phyloP scores from a whole-genome alignment of 2,888 invertebrate genomes.

The Ormyrus pomaceus region DNA sequence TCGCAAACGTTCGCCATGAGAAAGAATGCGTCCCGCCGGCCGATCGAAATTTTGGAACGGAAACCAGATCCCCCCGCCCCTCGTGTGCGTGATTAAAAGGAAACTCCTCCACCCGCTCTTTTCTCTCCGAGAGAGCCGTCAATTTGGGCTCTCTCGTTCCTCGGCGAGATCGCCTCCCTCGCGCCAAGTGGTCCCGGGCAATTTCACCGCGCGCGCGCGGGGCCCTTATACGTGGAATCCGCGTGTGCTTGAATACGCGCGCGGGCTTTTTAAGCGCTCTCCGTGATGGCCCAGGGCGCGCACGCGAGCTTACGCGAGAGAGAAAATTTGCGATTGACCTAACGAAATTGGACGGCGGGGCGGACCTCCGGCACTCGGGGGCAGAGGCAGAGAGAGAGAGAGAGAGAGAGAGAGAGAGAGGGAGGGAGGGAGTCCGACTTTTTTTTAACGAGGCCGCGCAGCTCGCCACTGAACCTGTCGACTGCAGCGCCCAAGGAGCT shows the following conservation, averaged over 20 bases:
- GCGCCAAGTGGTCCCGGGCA: neutral
- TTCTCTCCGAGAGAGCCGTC: neutral
- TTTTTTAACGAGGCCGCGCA: constrained; percentile 65
- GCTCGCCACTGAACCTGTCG: constrained; percentile 64
- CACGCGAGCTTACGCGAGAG: constrained; percentile 72
- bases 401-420: no score
- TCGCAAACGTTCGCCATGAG: no score
- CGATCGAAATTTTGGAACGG: no score
- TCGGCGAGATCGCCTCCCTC: constrained; percentile 28
- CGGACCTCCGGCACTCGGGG: constrained; percentile 13
- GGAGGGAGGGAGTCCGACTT: no score
- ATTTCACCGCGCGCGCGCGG: no score
- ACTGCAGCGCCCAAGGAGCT: constrained; percentile 43
- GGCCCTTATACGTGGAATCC: constrained; percentile 15
- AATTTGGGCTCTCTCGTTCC: neutral
- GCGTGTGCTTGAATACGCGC: constrained; percentile 11
- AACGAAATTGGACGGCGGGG: constrained; percentile 68
- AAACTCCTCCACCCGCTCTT: neutral
- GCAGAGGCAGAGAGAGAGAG: neutral
- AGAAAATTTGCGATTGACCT: constrained; percentile 75
- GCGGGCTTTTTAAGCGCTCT: constrained; percentile 54
- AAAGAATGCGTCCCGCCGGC: no score
- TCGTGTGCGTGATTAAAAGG: no score
- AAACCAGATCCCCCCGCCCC: no score
- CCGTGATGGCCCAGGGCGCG: constrained; percentile 75